Evolutionary conservation across 1,140 invertebrate species (phyloP).

Genomic region (Brachystomella parvula): DNA sequence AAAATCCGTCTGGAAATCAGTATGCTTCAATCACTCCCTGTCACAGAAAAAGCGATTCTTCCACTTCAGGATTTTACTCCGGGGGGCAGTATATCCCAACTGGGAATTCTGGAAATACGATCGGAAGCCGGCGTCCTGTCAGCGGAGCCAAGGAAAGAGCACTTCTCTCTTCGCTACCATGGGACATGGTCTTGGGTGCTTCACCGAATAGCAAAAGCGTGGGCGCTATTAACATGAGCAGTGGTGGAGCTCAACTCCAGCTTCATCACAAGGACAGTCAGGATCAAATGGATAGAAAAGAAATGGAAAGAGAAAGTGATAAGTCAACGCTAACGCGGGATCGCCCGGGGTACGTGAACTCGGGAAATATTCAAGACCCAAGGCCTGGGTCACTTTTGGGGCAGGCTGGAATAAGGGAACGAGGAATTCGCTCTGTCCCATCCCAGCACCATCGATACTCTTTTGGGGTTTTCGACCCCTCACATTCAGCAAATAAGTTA

Average conservation of each 20-base stretch:
- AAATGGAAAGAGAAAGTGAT: not conserved
- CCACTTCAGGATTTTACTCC: conserved; percentile 14
- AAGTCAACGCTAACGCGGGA: not conserved
- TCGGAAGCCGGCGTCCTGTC: conserved; percentile 25
- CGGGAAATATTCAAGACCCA: not conserved
- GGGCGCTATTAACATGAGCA: conserved; percentile 7
- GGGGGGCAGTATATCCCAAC: conserved; percentile 23
- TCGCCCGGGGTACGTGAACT: not conserved
- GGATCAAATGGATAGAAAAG: not conserved
- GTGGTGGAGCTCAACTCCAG: conserved; percentile 2
- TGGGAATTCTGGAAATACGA: conserved; percentile 25
- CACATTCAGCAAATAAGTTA: conserved; percentile 22
- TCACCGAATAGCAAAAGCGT: conserved; percentile 6
- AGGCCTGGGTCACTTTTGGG: not conserved
- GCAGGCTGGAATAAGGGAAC: not conserved
- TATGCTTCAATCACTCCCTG: not conserved
- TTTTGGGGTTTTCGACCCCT: conserved; percentile 35
- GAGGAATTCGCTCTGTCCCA: not conserved
- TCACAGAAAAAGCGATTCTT: conserved; percentile 10
- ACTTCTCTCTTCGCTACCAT: conserved; percentile 29
- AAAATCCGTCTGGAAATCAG: not conserved
- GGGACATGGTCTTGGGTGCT: conserved; percentile 20
- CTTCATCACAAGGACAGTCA: not conserved
- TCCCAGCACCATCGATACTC: conserved; percentile 31
- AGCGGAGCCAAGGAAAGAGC: conserved; percentile 24